phyloP scores from a whole-genome alignment of 2,888 invertebrate species.

The Zhuqinia jingwanae region DNA sequence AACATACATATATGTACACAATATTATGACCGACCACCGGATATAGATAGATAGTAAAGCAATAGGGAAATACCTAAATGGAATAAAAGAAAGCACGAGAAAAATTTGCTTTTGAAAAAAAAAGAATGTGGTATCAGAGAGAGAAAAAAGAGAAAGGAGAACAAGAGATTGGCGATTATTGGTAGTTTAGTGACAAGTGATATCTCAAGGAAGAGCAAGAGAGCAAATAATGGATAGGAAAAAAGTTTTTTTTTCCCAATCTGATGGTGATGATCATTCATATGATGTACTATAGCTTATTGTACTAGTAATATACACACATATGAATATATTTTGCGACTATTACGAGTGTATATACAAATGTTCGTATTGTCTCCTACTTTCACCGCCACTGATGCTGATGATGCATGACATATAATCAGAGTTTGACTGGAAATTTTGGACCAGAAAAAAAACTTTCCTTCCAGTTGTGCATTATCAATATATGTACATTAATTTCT shows the following conservation, averaged over 20 bases:
- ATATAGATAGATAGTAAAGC: too few species aligned
- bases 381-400: not conserved
- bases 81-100: not conserved
- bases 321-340: not conserved
- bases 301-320: not conserved
- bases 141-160: not conserved
- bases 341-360: too few species aligned
- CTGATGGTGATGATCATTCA: slow-evolving; percentile 12
- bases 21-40: too few species aligned
- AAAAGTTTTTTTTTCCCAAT: slow-evolving; percentile 42
- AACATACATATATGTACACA: too few species aligned
- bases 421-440: slow-evolving; percentile 9
- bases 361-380: too few species aligned
- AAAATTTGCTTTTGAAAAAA: slow-evolving; percentile 24
- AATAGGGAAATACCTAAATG: too few species aligned
- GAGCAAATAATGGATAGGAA: slow-evolving; percentile 41
- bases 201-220: slow-evolving; percentile 20
- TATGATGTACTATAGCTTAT: not conserved
- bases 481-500: too few species aligned
- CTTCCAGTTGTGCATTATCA: not conserved
- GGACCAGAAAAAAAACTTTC: too few species aligned
- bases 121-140: not conserved
- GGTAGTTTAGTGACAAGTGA: slow-evolving; percentile 56
- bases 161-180: slow-evolving; percentile 59
- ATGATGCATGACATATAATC: slow-evolving; percentile 47